Conservation (phyloP, 2,797 vertebrate species). For the Prunella strophiata region DNA sequence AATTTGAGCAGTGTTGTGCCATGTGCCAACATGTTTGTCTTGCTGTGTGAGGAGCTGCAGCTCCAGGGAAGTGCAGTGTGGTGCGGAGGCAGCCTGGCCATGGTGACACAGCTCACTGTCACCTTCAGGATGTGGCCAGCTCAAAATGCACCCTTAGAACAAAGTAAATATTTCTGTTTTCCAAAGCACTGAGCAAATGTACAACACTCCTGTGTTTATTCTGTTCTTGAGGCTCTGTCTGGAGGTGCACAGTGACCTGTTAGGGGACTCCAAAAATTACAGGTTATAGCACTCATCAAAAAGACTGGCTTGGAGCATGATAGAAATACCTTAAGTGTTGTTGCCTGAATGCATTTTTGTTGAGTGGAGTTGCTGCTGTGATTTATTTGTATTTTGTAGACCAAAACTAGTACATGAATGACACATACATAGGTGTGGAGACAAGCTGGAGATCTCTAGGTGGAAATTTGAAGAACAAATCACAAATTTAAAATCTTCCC, state of each 20-base stretch:
- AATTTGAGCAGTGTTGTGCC: not conserved
- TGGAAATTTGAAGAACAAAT: not conserved
- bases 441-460: not conserved
- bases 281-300: not conserved
- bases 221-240: not conserved
- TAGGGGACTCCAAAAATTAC: not conserved
- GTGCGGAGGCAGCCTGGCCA: not conserved
- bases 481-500: not conserved
- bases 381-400: not conserved
- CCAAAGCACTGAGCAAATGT: not conserved
- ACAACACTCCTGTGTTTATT: not conserved
- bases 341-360: not conserved
- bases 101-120: not conserved
- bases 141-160: not conserved
- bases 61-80: rapidly evolving
- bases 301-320: not conserved
- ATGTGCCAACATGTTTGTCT: rapidly evolving
- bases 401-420: not conserved
- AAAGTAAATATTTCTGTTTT: not conserved
- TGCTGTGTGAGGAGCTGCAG: not conserved
- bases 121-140: not conserved
- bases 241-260: rapidly evolving
- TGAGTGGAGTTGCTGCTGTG: not conserved
- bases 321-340: not conserved
- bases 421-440: rapidly evolving